Evolutionary conservation across 2,113 vertebrate species (phyloP).

Genomic region (Osmerus eperlanus): DNA sequence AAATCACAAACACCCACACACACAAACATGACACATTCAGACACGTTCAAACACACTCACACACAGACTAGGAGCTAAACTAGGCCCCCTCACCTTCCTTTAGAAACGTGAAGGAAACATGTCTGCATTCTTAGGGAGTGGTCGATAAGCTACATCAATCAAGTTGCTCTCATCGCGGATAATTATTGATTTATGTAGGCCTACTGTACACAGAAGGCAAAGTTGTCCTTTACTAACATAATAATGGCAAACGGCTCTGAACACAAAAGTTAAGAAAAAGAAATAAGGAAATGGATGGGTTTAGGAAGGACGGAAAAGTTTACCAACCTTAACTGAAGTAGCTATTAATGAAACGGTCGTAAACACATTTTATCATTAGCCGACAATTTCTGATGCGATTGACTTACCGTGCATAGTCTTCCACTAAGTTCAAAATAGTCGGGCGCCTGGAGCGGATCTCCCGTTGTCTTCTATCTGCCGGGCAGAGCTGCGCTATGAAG

Average conservation of each 20-base stretch:
- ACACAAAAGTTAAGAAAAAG: no score
- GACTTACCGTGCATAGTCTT: constrained; percentile 8
- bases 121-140: not conserved
- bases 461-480: not conserved
- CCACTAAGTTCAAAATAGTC: not conserved
- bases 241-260: no score
- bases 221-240: no score
- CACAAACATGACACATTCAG: not conserved
- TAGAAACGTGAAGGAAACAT: not conserved
- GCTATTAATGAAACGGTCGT: no score
- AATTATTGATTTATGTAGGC: not conserved
- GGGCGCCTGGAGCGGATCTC: not conserved
- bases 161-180: not conserved
- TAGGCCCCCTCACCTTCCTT: not conserved
- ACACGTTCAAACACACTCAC: not conserved
- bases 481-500: not conserved
- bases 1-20: not conserved
- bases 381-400: not conserved
- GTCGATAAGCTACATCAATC: not conserved
- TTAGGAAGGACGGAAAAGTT: no score
- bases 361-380: no score
- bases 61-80: not conserved
- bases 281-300: no score
- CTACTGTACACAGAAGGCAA: no score
- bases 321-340: no score